Percentiles rank a stretch among this genome's conserved stretches.
phyloP scores from a whole-genome alignment of 2,113 vertebrate genomes.

The Pelodiscus sinensis region DNA sequence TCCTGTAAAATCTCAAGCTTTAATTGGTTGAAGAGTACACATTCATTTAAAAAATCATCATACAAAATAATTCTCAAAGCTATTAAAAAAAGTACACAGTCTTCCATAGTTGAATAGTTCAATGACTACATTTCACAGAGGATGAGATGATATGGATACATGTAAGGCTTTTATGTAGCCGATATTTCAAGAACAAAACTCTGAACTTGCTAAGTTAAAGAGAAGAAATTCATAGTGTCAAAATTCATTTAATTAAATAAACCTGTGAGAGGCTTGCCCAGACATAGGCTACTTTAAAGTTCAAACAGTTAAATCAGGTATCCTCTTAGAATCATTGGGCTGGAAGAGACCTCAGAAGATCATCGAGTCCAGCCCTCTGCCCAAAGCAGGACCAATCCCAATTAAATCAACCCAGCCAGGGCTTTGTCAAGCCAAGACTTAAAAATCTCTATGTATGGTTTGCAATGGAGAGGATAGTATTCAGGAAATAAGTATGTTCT shows the following conservation, averaged over 20 bases:
- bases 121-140: slow-evolving; percentile 59
- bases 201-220: slow-evolving; percentile 44
- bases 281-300: slow-evolving; percentile 27
- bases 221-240: slow-evolving; percentile 42
- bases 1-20: slow-evolving; percentile 79
- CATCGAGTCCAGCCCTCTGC: no score
- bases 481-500: background rate
- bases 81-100: slow-evolving; percentile 84
- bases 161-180: slow-evolving; percentile 66
- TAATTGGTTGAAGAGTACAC: slow-evolving; percentile 77
- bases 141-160: slow-evolving; percentile 46
- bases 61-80: slow-evolving; percentile 84
- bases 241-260: slow-evolving; percentile 23
- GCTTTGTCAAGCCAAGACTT: no score
- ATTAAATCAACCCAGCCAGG: no score
- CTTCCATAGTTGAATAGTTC: slow-evolving; percentile 73
- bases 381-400: no score
- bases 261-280: slow-evolving; percentile 29
- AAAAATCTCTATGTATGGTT: background rate
- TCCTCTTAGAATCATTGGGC: background rate
- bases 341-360: no score
- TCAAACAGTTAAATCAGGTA: slow-evolving; percentile 49
- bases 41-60: slow-evolving; percentile 81
- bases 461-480: background rate
- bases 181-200: slow-evolving; percentile 51